These are phyloP conservation scores for Artibeus jamaicensis DNA, from an alignment of 2,797 vertebrate species.

Conservation along the genomic window DNA sequence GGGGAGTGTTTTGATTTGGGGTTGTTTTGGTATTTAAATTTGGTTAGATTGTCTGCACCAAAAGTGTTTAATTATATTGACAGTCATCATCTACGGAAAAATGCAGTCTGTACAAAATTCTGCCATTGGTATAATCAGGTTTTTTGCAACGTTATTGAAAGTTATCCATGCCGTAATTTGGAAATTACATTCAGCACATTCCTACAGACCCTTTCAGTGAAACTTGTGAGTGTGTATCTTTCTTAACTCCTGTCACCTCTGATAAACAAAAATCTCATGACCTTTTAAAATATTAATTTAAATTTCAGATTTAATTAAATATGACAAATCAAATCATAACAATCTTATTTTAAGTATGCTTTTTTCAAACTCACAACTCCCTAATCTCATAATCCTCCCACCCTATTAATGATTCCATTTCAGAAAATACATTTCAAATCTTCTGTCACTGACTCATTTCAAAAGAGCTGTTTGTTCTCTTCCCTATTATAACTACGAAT, in stretches of 20 bases:
- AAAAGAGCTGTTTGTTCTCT: neutral
- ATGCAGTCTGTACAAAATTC: constrained; percentile 20
- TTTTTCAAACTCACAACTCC: neutral
- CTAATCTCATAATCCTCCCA: neutral
- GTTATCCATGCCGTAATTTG: constrained; percentile 25
- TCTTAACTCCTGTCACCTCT: constrained; percentile 35
- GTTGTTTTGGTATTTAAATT: constrained; percentile 57
- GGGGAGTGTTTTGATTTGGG: neutral
- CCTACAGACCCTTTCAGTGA: constrained; percentile 2
- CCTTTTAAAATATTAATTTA: constrained; percentile 17
- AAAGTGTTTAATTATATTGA: constrained; percentile 63
- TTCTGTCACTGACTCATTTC: neutral
- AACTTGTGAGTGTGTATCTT: neutral
- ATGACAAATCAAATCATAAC: neutral
- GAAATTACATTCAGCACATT: constrained; percentile 34
- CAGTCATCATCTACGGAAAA: constrained; percentile 41
- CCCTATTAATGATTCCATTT: neutral
- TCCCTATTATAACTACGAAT: neutral
- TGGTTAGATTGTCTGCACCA: constrained; percentile 56
- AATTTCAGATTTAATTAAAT: constrained; percentile 43
- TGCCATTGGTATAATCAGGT: neutral
- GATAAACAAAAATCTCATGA: constrained; percentile 13
- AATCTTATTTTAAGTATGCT: constrained; percentile 6
- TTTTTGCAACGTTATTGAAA: constrained; percentile 48
- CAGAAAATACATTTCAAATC: constrained; percentile 39